A percentile compares a stretch with the other conserved stretches of the same genome.
These are phyloP conservation scores for Tragelaphus imberbis DNA, from an alignment of 2,113 vertebrate genomes.

Conservation along the genomic window DNA sequence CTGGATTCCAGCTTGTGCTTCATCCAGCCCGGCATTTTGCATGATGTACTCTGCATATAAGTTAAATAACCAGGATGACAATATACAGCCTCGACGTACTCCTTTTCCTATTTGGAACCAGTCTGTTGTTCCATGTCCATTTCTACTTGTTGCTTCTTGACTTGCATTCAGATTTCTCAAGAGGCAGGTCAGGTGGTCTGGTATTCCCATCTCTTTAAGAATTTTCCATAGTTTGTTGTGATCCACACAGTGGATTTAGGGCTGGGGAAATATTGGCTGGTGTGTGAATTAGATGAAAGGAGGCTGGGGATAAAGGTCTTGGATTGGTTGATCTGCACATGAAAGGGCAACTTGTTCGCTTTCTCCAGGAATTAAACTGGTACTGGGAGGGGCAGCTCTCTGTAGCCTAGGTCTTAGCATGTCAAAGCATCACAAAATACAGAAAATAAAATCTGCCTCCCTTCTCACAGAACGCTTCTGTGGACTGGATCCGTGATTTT, in stretches of 20 bases:
- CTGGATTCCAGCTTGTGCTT: background rate
- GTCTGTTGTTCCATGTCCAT: background rate
- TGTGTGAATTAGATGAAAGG: background rate
- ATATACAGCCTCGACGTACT: background rate
- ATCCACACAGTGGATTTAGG: background rate
- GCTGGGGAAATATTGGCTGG: background rate
- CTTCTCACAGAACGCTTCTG: background rate
- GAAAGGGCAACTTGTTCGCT: background rate
- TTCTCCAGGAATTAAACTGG: background rate
- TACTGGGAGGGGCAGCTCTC: background rate
- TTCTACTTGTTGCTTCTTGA: background rate
- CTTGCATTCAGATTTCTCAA: background rate
- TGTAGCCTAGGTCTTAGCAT: background rate
- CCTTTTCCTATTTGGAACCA: background rate
- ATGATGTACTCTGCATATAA: background rate
- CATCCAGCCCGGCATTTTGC: fast-evolving
- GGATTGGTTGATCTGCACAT: background rate
- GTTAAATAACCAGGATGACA: background rate
- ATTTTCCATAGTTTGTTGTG: background rate
- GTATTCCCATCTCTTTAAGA: background rate
- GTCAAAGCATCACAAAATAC: background rate
- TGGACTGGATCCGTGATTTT: background rate
- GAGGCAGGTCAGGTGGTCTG: background rate
- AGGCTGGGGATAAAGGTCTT: background rate
- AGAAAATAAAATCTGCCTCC: background rate